Base-by-base conservation (phyloP, 2,888 invertebrate genomes). In the Epinotia demarniana region DNA sequence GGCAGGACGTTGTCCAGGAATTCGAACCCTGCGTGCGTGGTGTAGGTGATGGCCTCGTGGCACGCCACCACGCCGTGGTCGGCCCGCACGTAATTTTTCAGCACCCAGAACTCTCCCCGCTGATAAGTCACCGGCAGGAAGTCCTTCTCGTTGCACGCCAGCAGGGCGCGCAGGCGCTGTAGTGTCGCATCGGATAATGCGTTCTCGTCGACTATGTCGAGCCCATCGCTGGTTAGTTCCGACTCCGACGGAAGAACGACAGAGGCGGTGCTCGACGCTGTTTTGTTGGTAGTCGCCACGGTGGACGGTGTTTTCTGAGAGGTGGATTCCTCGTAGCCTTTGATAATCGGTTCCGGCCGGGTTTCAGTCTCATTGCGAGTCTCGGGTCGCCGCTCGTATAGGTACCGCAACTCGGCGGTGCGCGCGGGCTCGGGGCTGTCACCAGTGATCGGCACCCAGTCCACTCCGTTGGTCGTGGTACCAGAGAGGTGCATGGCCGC, bases 1-100 rank as follows among this genome's bases (percentile, higher is more conserved):
- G 98, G 97, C 87, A 96, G 95, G 83, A 98, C 95, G 91, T 99
- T 98, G 90, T 98, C 97, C 85, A 98, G 95, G 93, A 98, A 98
- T 81, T 98, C 97, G 92, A 96, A 98, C 85, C 98, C 98, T 5
- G 97, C 98, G 89, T 98, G 98, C 16, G 98, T 98, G 53, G 98
- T 98, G 86, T 98, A 98, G 0, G 98, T 98, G 79, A 98, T 95
- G 80, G 96, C 96, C 90, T 98, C 97, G 90, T 97, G 97, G 90
- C 98, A 98, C 85, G 94, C 95, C 68, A 97, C 88, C 61, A 92
- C 89, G 19, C 95, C 95, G 83, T 96, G 96, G 76, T 96, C 96
- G 75, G 97, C 97, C 58, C 95, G 95, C 80, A 98, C 95, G 87
- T 97, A 98, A 92, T 98, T 98, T 91, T 97, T 97, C 77, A 98